Conservation (phyloP, 1,140 invertebrate species). For the Hylaeus volcanicus region DNA sequence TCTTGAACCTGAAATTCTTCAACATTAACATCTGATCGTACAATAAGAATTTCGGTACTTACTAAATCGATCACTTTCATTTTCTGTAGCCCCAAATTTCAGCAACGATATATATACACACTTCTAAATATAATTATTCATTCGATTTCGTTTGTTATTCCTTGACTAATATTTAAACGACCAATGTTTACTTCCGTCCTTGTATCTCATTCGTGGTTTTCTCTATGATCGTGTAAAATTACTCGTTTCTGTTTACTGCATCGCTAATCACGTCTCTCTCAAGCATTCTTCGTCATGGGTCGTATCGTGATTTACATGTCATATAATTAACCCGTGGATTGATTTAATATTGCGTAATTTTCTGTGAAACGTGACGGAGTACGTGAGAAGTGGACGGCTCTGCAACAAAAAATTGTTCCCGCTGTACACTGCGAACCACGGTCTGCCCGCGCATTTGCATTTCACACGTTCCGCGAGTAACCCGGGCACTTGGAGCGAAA, state of each 20-base stretch:
- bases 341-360: conserved; percentile 19
- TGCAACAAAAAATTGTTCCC: conserved; percentile 38
- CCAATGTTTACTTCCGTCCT: too few relatives aligned
- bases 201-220: too few relatives aligned
- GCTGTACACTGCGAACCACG: not conserved
- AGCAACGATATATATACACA: too few relatives aligned
- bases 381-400: conserved; percentile 13
- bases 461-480: conserved; percentile 23
- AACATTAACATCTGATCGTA: too few relatives aligned
- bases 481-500: not conserved
- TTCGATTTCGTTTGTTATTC: too few relatives aligned
- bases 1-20: too few relatives aligned
- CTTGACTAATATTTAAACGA: too few relatives aligned
- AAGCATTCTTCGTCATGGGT: not conserved
- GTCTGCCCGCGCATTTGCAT: conserved; percentile 20
- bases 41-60: too few relatives aligned
- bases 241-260: not conserved
- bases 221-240: not conserved
- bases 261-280: not conserved
- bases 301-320: not conserved
- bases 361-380: conserved; percentile 6
- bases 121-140: too few relatives aligned
- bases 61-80: too few relatives aligned
- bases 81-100: too few relatives aligned
- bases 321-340: conserved; percentile 30